Evolutionary conservation across 1,140 invertebrate species (phyloP), one percentile per base, ranked within the genome.

Genomic region (Bombus consobrinus): DNA sequence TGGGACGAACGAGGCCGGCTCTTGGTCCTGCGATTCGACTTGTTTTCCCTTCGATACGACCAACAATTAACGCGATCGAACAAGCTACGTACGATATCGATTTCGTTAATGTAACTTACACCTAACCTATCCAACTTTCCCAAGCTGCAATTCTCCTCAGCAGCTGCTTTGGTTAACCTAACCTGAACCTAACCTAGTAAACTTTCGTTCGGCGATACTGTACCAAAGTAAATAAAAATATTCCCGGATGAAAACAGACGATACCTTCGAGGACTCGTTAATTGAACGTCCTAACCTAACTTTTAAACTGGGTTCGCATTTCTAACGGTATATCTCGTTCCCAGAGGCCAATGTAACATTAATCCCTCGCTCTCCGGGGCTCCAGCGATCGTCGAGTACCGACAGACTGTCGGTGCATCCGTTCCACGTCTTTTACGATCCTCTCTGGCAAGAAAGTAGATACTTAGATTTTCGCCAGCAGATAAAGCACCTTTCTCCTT

Each of bases 51-150:
- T 8, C 59, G 59, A 18, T 32, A 43, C 39, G 9, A 10, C 22
- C 39, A 66, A 43, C 59, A 34, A 79, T 78, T 59, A 76, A 53
- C 18, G 37, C 74, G 74, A 76, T 76, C 41, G 62, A 66, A 25
- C 37, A 9, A 4, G 28, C 22, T 10, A 9, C 39, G 71, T 9
- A 18, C 28, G 39, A 72, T 72, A n/a, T 32, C 28, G 59, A n/a
- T n/a, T n/a, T 62, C 59, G 28, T 62, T n/a, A 62, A n/a, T 62
- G 28, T n/a, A n/a, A n/a, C 12, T n/a, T 13, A n/a, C 10, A 13
- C 59, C 59, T 59, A 28, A 28, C 57, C 57, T 62, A 62, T 62
- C 28, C 12, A 62, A 62, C 59, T 62, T 62, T 13, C 2, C 59
- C 59, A n/a, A n/a, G 28, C 12, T 62, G 28, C 28, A 62, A 12